Conservation (phyloP, 2,888 invertebrate genomes). For the Invenusta paracnida region DNA sequence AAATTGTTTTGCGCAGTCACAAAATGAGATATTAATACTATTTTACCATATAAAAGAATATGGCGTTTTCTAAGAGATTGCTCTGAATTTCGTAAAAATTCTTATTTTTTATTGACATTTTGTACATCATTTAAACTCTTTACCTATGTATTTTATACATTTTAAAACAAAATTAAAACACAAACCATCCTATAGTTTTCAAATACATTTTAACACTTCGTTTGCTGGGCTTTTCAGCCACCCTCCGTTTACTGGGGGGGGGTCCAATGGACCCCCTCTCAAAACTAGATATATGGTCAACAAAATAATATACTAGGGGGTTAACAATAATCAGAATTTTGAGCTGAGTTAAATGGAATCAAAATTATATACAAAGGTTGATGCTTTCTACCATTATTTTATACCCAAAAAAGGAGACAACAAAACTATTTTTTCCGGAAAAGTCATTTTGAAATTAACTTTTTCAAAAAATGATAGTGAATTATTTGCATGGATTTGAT, state of each 20-base stretch:
- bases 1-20: too few relatives aligned
- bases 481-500: neutral
- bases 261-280: neutral
- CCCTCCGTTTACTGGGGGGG: slow-evolving; percentile 18
- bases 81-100: too few relatives aligned
- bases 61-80: too few relatives aligned
- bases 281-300: neutral
- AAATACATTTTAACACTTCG: neutral
- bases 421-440: too few relatives aligned
- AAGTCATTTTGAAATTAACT: too few relatives aligned
- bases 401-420: neutral
- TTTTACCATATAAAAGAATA: too few relatives aligned
- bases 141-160: too few relatives aligned
- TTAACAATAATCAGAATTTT: neutral
- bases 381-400: neutral
- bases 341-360: neutral
- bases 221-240: slow-evolving; percentile 19
- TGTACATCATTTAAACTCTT: too few relatives aligned
- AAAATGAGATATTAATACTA: too few relatives aligned
- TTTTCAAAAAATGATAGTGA: neutral
- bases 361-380: neutral
- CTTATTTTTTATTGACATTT: too few relatives aligned
- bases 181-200: neutral
- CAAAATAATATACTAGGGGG: neutral
- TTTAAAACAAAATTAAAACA: too few relatives aligned